phyloP scores from a whole-genome alignment of 37 sponge, comb jelly and placozoan genomes.

The Chondrilla cf. caribensis region DNA sequence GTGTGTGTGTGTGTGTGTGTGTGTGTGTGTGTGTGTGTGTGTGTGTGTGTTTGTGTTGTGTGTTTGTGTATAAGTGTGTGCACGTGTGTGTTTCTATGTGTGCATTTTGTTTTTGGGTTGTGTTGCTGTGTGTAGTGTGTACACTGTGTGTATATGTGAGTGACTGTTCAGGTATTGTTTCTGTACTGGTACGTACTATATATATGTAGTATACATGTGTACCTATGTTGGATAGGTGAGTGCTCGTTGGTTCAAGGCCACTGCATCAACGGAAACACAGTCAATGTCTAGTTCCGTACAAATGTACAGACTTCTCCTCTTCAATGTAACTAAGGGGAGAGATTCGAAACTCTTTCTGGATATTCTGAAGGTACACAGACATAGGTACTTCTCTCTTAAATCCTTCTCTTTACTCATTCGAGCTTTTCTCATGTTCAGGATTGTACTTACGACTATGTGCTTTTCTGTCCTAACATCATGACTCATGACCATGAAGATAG shows the following conservation, averaged over 20 bases:
- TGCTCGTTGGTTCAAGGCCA: too few relatives aligned
- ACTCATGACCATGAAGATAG: conserved; percentile 18
- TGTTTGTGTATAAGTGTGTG: too few relatives aligned
- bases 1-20: conserved; percentile 5
- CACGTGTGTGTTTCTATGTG: too few relatives aligned
- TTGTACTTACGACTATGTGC: conserved; percentile 27
- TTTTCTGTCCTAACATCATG: conserved; percentile 84
- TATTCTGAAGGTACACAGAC: conserved; percentile 31
- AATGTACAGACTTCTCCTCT: conserved; percentile 41
- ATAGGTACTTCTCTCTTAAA: too few relatives aligned
- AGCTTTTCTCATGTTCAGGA: too few relatives aligned
- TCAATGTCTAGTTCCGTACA: not conserved
- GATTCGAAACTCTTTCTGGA: conserved; percentile 28
- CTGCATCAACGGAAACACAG: too few relatives aligned
- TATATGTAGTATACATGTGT: too few relatives aligned
- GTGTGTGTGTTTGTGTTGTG: not conserved
- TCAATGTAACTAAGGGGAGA: conserved; percentile 67
- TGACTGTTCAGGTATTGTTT: too few relatives aligned
- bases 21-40: conserved; percentile 6
- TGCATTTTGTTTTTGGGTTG: not conserved
- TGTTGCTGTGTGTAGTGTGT: too few relatives aligned
- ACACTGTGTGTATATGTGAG: too few relatives aligned
- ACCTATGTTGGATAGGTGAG: conserved; percentile 14
- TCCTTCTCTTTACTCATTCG: too few relatives aligned
- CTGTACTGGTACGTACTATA: too few relatives aligned